Conservation (phyloP, 2,888 invertebrate genomes). For the Tipula vernalis region DNA sequence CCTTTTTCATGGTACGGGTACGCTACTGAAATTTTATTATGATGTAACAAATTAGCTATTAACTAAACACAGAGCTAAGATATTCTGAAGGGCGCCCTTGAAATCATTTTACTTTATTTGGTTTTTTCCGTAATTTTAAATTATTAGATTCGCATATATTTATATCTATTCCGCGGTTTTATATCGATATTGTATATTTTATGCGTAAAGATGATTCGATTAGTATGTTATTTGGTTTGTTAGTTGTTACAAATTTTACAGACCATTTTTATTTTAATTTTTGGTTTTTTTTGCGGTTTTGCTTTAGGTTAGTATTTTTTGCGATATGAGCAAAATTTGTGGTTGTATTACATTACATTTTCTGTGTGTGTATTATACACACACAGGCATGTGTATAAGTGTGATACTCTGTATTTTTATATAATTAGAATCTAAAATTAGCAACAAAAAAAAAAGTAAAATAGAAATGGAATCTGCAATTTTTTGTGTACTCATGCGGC, state of each 20-base stretch:
- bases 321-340: neutral
- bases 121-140: neutral
- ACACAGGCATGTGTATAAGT: neutral
- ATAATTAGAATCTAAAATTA: neutral
- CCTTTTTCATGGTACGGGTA: neutral
- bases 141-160: neutral
- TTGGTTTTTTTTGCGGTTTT: neutral
- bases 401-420: neutral
- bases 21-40: neutral
- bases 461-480: neutral
- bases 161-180: neutral
- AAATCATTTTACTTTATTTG: neutral
- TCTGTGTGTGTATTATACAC: neutral
- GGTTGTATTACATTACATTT: neutral
- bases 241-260: neutral
- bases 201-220: neutral
- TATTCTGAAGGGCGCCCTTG: neutral
- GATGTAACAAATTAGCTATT: neutral
- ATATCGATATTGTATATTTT: neutral
- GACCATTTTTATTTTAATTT: neutral
- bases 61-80: neutral
- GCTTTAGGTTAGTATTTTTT: neutral
- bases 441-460: neutral
- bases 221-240: neutral
- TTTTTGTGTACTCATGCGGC: neutral